Base-by-base conservation (phyloP, 1,140 invertebrate genomes). In the Bombyx mandarina region DNA sequence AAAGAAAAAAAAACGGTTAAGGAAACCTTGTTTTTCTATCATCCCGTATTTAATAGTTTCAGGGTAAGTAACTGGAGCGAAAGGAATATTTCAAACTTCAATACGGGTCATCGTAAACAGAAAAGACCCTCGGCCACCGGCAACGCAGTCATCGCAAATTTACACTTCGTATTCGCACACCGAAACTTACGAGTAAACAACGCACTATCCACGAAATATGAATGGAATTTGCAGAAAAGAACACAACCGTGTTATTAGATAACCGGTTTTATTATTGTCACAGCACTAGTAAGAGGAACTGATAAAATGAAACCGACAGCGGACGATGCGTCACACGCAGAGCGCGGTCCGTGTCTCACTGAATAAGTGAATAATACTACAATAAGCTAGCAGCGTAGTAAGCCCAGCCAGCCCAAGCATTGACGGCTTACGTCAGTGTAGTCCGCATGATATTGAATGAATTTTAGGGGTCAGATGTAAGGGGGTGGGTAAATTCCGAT, bases 91-190 rank as follows among this genome's bases (percentile, higher is more conserved):
- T 35, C 2, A 35, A 35, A 35, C 26, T 35, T 5, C 26, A 35
- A 35, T 35, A 35, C 26, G 26, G 26, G 26, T 43, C 12, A 43
- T 45, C 22, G 35, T 45, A 61, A 69, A 58, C 69, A 72, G 57
- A 66, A 69, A 73, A 52, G 68, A 63, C 61, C 57, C 65, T 57
- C 56, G 60, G 57, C 63, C 63, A 63, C 63, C 67, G 66, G 71
- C 67, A 65, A 72, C 66, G 66, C 57, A 77, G 75, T 76, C 73
- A 69, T 71, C 75, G 66, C 72, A 74, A 77, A 76, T 56, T 82
- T 80, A 73, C 82, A 85, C 79, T 77, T 76, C 79, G 73, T 75
- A 82, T 75, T 63, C 59, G 59, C 71, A 75, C 66, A 72, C 59
- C 57, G 59, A 61, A 75, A 81, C 75, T 79, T 73, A 71, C 68